Conservation (phyloP, 2,797 vertebrate genomes). For the Pristis pectinata region DNA sequence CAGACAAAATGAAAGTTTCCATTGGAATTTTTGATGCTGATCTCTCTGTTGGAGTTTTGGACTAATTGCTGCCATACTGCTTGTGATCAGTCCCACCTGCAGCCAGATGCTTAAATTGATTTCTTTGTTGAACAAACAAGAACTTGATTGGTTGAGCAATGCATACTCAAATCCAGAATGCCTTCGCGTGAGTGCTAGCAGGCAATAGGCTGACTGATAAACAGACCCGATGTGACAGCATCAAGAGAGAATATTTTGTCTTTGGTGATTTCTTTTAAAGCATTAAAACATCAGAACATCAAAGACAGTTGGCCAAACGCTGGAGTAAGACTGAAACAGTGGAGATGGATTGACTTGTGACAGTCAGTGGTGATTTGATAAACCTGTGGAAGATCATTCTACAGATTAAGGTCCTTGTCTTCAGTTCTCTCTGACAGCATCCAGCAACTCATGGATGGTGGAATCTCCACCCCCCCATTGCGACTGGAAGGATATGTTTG, state of each 20-base stretch:
- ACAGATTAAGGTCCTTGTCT: too few species aligned
- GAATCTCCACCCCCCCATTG: too few species aligned
- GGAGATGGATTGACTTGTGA: background rate
- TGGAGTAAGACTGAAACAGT: background rate
- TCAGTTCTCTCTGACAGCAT: too few species aligned
- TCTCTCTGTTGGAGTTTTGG: background rate
- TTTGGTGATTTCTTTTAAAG: background rate
- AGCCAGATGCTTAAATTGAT: background rate
- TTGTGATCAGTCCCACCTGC: background rate
- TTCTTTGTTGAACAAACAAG: background rate
- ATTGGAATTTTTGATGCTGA: background rate
- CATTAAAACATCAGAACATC: background rate
- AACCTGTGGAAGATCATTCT: too few species aligned
- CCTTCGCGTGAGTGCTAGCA: background rate
- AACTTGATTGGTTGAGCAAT: background rate
- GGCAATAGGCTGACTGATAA: background rate
- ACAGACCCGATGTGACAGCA: too few species aligned
- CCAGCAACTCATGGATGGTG: too few species aligned
- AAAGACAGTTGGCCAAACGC: background rate
- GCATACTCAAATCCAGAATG: background rate
- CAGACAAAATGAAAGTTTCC: background rate
- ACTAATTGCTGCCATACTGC: background rate
- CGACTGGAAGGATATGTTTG: too few species aligned
- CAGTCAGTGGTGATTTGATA: too few species aligned
- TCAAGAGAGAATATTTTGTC: background rate